A percentile compares a stretch with the other conserved stretches of the same genome.
phyloP scores from a whole-genome alignment of 2,113 vertebrate genomes.

The Ahaetulla prasina region DNA sequence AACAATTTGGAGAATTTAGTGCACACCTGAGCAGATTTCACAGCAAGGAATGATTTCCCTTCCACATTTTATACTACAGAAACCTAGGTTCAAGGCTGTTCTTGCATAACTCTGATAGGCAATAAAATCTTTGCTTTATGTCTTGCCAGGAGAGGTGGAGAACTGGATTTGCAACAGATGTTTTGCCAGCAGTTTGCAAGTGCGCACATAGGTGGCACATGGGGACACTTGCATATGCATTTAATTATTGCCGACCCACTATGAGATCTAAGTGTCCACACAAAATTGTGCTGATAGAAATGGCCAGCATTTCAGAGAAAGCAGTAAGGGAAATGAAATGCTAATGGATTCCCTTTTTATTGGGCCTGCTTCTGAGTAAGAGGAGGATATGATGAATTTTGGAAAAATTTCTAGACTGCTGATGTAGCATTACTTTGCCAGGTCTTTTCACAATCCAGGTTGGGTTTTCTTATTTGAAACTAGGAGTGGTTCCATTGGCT shows the following conservation, averaged over 20 bases:
- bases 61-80: conserved; percentile 9
- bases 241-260: not conserved
- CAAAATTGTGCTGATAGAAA: not conserved
- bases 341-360: not conserved
- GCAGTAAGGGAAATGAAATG: not conserved
- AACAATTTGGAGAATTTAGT: not conserved
- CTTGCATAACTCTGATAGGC: conserved; percentile 22
- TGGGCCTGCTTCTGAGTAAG: not conserved
- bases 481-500: not conserved
- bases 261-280: not conserved
- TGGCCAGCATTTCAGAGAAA: not conserved
- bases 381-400: not conserved
- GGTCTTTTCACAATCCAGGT: not conserved
- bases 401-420: not conserved
- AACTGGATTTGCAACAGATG: conserved; percentile 22
- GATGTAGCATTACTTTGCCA: not conserved
- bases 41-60: not conserved
- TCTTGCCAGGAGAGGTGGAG: conserved; percentile 23
- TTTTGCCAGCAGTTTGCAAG: conserved; percentile 25
- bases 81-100: conserved; percentile 16
- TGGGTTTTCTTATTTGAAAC: not conserved
- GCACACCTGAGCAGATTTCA: conserved; percentile 1
- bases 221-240: not conserved
- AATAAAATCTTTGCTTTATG: conserved; percentile 2
- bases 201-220: not conserved